Evolutionary conservation across 2,113 vertebrate species (phyloP).

Genomic region (Bufo bufo): DNA sequence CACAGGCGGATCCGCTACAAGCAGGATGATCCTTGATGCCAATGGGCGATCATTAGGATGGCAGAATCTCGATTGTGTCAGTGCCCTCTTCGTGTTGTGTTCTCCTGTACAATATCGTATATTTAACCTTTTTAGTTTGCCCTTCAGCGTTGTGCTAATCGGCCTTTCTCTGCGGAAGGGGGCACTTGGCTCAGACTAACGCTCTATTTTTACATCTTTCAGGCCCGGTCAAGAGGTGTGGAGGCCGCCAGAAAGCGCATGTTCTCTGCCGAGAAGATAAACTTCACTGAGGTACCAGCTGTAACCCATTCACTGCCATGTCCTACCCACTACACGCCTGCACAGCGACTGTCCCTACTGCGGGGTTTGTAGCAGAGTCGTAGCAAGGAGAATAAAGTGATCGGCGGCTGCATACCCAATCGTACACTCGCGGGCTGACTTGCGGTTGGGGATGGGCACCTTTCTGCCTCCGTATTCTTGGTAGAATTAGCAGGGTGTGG

Average conservation of each 20-base stretch:
- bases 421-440: too few relatives aligned
- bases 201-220: slow-evolving; percentile 60
- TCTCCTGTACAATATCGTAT: background rate
- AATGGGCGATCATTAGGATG: background rate
- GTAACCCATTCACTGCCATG: background rate
- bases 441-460: too few relatives aligned
- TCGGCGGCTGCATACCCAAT: too few relatives aligned
- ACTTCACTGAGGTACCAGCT: slow-evolving; percentile 90
- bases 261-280: slow-evolving; percentile 94
- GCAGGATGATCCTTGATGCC: background rate
- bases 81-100: too few relatives aligned
- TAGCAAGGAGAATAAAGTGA: too few relatives aligned
- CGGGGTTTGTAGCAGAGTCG: too few relatives aligned
- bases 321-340: background rate
- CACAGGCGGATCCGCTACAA: background rate
- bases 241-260: slow-evolving; percentile 87
- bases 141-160: background rate
- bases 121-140: background rate
- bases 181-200: background rate
- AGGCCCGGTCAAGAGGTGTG: slow-evolving; percentile 91
- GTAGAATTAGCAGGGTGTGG: background rate
- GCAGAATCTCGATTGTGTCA: background rate
- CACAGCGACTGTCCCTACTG: too few relatives aligned
- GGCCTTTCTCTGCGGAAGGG: background rate
- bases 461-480: background rate